Evolutionary conservation across 2,113 vertebrate genomes (phyloP), one percentile per base, ranked within the genome.

Genomic region (Chaenogobius annularis): DNA sequence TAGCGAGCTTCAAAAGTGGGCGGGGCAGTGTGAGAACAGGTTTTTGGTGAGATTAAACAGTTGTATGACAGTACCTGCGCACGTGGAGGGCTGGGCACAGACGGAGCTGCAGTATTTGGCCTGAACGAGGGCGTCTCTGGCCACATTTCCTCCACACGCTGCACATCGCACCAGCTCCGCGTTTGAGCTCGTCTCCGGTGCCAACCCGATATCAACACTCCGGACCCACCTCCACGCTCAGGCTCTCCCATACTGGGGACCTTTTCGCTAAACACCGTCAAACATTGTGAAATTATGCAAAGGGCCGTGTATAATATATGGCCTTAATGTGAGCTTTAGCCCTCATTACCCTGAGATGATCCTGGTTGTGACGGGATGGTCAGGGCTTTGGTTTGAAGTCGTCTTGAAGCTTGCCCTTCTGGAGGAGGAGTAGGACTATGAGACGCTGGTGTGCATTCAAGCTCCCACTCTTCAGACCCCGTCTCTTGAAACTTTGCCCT

Each of bases 1-100:
- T 9, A 1, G 44, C 44, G 10, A 9, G 44, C 11, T 46, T 40
- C 8, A 46, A 46, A n/a, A 46, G 44, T 46, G 44, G 8, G 44
- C 44, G 9, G 10, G 10, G 3, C 9, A 46, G 9, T 11, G 3
- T 40, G 5, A 6, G 37, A 40, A n/a, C n/a, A 40, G 8, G 37
- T 40, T 40, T 40, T 9, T 40, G 37, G 37, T 40, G 2, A 5
- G 7, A 52, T 9, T 52, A n/a, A 19, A 52, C 50, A 54, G 19
- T n/a, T 20, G 15, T 54, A 19, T 31, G 17, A 9, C 46, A 74
- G 74, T 77, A 94, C 93, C 93, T 93, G 88, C 93, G 43, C 93
- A n/a, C n/a, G n/a, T 94, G 66, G 87, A 89, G 48, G 95, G 94
- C 84, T 95, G 95, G 20, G 88, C 92, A 77, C 93, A 94, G 0